A percentile compares a stretch with the other conserved stretches of the same genome.
Conservation (phyloP, 1,140 invertebrate species). For the Aphidius gifuensis region DNA sequence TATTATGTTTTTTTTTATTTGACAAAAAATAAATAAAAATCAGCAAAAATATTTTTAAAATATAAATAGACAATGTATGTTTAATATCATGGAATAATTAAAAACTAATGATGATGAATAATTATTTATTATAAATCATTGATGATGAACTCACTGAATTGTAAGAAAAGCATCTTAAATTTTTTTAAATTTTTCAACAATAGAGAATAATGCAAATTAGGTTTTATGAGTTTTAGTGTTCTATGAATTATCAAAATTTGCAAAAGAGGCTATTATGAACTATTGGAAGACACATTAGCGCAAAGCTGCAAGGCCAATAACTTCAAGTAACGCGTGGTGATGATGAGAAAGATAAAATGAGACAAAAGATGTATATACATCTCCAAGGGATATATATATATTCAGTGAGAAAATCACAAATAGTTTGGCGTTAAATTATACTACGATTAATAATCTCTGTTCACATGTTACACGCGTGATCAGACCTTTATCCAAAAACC, state of each 20-base stretch:
- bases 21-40: too few species aligned
- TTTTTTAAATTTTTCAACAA: too few species aligned
- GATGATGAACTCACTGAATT: too few species aligned
- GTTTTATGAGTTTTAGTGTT: constrained; percentile 30
- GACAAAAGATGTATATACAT: constrained; percentile 17
- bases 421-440: constrained; percentile 47
- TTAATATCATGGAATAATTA: too few species aligned
- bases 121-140: too few species aligned
- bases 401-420: constrained; percentile 17
- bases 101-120: too few species aligned
- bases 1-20: too few species aligned
- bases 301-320: constrained; percentile 51
- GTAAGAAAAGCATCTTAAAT: too few species aligned
- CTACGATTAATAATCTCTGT: constrained; percentile 51
- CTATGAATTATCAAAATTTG: constrained; percentile 31
- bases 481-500: constrained; percentile 42
- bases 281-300: constrained; percentile 53
- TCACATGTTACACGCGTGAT: constrained; percentile 52
- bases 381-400: not conserved
- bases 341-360: constrained; percentile 18
- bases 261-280: constrained; percentile 40
- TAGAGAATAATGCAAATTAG: too few species aligned
- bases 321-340: constrained; percentile 33
- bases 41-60: too few species aligned
- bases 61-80: too few species aligned